Evolutionary conservation across 2,888 invertebrate species (phyloP), one percentile per base, ranked within the genome.

Genomic region (Orchesellides sinensis): DNA sequence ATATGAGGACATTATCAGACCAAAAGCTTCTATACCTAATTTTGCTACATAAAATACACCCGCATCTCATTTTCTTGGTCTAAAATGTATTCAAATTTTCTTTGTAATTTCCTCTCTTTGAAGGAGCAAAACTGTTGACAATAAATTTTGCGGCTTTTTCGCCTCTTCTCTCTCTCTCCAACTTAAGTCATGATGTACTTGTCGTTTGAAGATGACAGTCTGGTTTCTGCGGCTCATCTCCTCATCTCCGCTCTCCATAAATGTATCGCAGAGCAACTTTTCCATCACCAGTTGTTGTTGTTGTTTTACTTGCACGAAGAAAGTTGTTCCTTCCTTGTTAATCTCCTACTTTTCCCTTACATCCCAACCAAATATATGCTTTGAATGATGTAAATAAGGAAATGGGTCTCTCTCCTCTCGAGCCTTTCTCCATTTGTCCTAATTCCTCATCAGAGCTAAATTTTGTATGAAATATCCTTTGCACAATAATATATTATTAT

Each of bases 311-410:
- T 12, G n/a, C 12, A 12, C 10, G 21, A n/a, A 45, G 63, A 63
- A 63, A 63, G 63, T n/a, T n/a, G n/a, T 63, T 56, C 52, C 56
- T 47, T 63, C 63, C 79, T 80, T n/a, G n/a, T n/a, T 73, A 80
- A 73, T 80, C 80, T n/a, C n/a, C 68, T 27, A 63, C 69, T 82
- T 74, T 82, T 75, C 56, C 61, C 63, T 27, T 47, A 56, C 74
- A 49, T 35, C 23, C 32, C 35, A n/a, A 61, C 45, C 23, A 25
- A 66, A 32, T 32, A n/a, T n/a, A n/a, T n/a, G 63, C 49, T 61
- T 80, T 80, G 65, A 80, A 72, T 29, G 69, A 70, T 70, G 83
- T 84, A 87, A 87, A 87, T 87, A 86, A 87, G 87, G 87, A 87
- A 87, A 87, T 86, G 70, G 85, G 75, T 82, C 83, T 83, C 21